phyloP scores from a whole-genome alignment of 2,888 invertebrate species.

The Melanostoma scalare region DNA sequence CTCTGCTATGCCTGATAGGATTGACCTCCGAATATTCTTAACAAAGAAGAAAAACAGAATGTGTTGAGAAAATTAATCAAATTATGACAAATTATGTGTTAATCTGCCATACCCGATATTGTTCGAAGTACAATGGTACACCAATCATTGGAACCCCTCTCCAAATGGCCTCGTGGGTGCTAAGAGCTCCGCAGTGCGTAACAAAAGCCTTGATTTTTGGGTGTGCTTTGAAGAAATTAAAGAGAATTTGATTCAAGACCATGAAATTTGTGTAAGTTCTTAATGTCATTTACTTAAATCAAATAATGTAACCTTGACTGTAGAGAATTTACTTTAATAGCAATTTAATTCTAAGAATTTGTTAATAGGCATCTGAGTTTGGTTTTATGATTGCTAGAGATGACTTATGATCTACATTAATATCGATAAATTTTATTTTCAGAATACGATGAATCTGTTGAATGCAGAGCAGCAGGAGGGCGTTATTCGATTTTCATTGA shows the following conservation, averaged over 20 bases:
- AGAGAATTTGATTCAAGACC: conserved; percentile 5
- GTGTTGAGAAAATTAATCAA: conserved; percentile 3
- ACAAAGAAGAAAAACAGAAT: neutral
- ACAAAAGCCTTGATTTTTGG: conserved; percentile 77
- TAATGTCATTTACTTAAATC: no score
- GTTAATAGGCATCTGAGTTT: no score
- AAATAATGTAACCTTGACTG: no score
- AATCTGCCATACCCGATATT: conserved; percentile 70
- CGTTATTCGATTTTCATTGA: no score
- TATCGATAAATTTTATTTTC: no score
- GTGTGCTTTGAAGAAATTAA: conserved; percentile 72
- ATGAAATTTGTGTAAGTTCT: neutral
- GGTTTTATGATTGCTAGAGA: no score
- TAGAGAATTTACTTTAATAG: no score
- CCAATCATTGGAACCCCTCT: conserved; percentile 78
- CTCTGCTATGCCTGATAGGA: conserved; percentile 70
- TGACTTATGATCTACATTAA: no score
- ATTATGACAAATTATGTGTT: neutral
- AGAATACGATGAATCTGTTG: no score
- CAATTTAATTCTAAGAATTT: no score
- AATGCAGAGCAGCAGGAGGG: no score
- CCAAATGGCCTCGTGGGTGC: conserved; percentile 77
- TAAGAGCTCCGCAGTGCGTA: conserved; percentile 78
- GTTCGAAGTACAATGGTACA: conserved; percentile 78
- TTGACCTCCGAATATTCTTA: conserved; percentile 57